Evolutionary conservation across 2,113 vertebrate genomes (phyloP), one percentile per base, ranked within the genome.

Genomic region (Pluvialis apricaria): DNA sequence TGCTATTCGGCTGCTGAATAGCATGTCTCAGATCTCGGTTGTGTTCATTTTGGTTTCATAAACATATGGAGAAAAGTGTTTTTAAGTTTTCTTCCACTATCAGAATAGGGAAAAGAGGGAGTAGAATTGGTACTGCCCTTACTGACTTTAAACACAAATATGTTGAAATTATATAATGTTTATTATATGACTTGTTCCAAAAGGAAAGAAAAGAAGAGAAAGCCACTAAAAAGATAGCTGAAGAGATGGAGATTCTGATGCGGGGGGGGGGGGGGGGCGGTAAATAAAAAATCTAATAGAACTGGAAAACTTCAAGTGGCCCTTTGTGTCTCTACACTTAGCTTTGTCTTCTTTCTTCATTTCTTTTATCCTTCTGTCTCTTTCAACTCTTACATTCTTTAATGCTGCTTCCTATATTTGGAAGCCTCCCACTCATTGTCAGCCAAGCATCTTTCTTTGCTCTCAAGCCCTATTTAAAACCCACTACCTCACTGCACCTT

Each of bases 11-110:
- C 29, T 86, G 57, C 69, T 44, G 28, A 87, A 38, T 57, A 82
- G 32, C n/a, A 84, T 76, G 85, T 55, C 85, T 94, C 66, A 90
- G 49, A 79, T 86, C 82, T 93, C 70, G 83, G 3, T 68, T 57
- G 71, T 82, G 19, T 47, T 83, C 77, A 44, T 86, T 91, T 80
- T 60, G 55, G 55, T 11, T 92, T 87, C 47, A 45, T 3, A 3
- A 76, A 38, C 47, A 95, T 22, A 62, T 28, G n/a, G 47, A 72
- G 85, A 82, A 94, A 82, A 14, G 8, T 40, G 12, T 3, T 66
- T 79, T 82, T 40, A 84, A 49, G 25, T 79, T 64, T n/a, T 86
- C 42, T 75, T 84, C 28, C 45, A 36, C 26, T 77, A 40, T 12
- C 15, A 65, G 31, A 73, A 81, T 5, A 88, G 31, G 32, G 44